Percentiles rank a stretch among this genome's conserved stretches.
Conservation (phyloP, 64 coral and sea anemone genomes). For the Stylophora pistillata region DNA sequence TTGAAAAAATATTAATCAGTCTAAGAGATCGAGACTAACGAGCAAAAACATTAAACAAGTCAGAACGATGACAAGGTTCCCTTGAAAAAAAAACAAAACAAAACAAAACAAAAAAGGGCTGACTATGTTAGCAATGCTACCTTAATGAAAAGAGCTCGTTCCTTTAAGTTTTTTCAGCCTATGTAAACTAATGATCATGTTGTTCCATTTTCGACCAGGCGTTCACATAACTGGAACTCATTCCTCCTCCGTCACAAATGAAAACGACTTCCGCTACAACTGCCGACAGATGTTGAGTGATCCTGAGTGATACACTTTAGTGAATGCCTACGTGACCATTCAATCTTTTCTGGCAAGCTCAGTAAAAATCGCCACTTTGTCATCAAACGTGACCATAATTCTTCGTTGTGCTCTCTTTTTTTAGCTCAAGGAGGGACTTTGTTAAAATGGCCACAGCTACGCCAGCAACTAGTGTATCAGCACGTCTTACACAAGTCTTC, state of each 20-base stretch:
- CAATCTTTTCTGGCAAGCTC: not conserved
- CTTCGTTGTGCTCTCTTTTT: not conserved
- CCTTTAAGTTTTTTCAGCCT: no score
- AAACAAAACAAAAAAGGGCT: no score
- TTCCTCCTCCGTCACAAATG: not conserved
- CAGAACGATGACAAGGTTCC: no score
- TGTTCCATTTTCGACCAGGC: not conserved
- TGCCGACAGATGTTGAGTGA: not conserved
- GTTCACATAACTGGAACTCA: not conserved
- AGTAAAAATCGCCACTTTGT: not conserved
- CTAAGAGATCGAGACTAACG: no score
- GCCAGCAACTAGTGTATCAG: not conserved
- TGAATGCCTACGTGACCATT: not conserved
- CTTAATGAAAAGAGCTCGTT: no score
- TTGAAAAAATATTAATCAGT: no score
- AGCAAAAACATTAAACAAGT: no score
- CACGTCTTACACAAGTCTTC: slow-evolving; percentile 31
- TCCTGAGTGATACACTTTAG: not conserved
- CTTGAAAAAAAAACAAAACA: no score
- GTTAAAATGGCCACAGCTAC: slow-evolving; percentile 6
- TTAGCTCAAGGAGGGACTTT: not conserved
- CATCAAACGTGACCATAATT: not conserved
- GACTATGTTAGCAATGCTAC: no score
- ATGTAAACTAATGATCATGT: no score
- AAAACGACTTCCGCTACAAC: not conserved